phyloP scores from a whole-genome alignment of 2,888 invertebrate genomes.

The Salpingus planirostris region DNA sequence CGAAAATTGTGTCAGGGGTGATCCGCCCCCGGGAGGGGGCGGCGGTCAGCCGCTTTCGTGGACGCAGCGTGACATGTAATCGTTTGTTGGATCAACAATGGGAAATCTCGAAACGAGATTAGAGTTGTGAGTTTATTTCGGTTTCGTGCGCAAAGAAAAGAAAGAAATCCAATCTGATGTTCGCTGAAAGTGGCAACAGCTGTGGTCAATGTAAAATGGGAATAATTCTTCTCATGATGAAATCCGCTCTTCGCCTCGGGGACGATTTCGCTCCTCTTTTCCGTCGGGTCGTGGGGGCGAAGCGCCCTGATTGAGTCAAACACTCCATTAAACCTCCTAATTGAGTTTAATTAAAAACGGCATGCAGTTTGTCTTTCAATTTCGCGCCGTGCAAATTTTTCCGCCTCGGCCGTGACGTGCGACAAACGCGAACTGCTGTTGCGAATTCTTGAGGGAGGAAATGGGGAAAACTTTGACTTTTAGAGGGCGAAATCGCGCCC shows the following conservation, averaged over 20 bases:
- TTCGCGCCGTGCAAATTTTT: too few species aligned
- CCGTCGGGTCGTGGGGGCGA: slow-evolving; percentile 12
- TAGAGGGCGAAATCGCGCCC: too few species aligned
- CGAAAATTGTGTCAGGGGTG: too few species aligned
- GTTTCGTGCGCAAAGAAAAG: slow-evolving; percentile 17
- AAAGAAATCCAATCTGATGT: slow-evolving; percentile 26
- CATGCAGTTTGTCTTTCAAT: slow-evolving; percentile 18
- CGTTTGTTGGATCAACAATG: slow-evolving; percentile 21
- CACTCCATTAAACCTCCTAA: slow-evolving; percentile 32
- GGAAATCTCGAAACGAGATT: slow-evolving; percentile 20
- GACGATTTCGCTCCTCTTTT: slow-evolving; percentile 11
- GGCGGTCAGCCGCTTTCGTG: too few species aligned
- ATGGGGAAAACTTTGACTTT: too few species aligned
- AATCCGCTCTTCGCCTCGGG: slow-evolving; percentile 3
- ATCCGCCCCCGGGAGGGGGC: too few species aligned
- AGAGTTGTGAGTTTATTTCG: slow-evolving; percentile 20
- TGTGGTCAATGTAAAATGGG: slow-evolving; percentile 31
- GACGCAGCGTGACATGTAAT: slow-evolving; percentile 18
- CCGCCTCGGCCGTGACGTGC: too few species aligned
- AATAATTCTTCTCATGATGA: slow-evolving; percentile 26
- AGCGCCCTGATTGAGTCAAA: slow-evolving; percentile 28
- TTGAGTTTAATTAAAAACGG: slow-evolving; percentile 29
- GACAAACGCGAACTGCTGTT: too few species aligned
- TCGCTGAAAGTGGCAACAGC: slow-evolving; percentile 25
- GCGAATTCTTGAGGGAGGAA: too few species aligned